Conservation (phyloP, 2,797 vertebrate species). For the Rhinogobio ventralis region DNA sequence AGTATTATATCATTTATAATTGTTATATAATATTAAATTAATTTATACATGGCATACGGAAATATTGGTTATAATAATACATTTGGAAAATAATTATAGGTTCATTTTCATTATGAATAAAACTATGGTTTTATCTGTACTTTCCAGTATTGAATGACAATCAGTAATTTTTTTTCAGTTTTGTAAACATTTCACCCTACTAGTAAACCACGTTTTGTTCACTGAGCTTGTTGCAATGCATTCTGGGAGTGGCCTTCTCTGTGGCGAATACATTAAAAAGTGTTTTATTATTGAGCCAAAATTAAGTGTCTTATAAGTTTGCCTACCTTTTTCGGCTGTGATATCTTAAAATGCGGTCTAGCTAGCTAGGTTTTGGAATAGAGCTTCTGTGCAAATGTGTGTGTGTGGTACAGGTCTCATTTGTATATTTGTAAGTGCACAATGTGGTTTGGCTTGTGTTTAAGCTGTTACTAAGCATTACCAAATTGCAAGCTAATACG, state of each 20-base stretch:
- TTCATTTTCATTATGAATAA: not conserved
- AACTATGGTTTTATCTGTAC: not conserved
- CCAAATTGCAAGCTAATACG: not conserved
- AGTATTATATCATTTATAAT: not conserved
- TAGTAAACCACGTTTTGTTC: not conserved
- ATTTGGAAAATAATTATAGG: not conserved
- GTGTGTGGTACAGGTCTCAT: not conserved
- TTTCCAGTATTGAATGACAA: not conserved
- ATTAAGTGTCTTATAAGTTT: not conserved
- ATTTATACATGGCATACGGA: not conserved
- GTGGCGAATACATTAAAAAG: not conserved
- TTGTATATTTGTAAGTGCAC: constrained; percentile 22
- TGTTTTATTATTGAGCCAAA: not conserved
- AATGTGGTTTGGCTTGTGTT: constrained; percentile 27
- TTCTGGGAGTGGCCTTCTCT: not conserved
- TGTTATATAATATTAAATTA: not conserved
- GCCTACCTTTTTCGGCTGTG: not conserved
- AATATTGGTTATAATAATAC: not conserved
- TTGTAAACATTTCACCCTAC: not conserved
- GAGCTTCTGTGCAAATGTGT: not conserved
- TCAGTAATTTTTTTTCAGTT: too few relatives aligned
- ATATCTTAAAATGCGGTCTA: not conserved
- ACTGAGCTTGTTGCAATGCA: not conserved
- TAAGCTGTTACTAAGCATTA: constrained; percentile 24
- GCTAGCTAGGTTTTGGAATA: not conserved